Conservation (phyloP, 1,140 invertebrate species). For the Drosophila sp. region DNA sequence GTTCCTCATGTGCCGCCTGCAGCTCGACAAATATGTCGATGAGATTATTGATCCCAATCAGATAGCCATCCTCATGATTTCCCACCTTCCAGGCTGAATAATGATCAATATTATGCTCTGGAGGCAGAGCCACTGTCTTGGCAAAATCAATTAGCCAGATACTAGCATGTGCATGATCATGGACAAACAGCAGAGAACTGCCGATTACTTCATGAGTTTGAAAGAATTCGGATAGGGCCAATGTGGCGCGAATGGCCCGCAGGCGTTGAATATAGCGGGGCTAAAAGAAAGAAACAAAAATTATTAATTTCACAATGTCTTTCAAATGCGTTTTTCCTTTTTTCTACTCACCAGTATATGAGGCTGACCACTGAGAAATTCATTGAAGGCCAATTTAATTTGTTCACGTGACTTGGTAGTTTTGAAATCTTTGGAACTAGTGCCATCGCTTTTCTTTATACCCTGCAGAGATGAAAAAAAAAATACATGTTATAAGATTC, state of each 20-base stretch:
- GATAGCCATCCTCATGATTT: conserved; percentile 99
- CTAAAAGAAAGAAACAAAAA: conserved; percentile 84
- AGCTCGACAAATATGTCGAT: conserved; percentile 91
- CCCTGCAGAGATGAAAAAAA: conserved; percentile 84
- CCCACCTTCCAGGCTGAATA: conserved; percentile 94
- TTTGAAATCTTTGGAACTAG: conserved; percentile 97
- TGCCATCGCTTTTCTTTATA: conserved; percentile 93
- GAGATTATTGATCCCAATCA: conserved; percentile 96
- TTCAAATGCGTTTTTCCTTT: not conserved
- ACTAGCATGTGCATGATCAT: conserved; percentile 93
- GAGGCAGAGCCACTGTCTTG: conserved; percentile 94
- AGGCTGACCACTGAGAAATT: conserved; percentile 92
- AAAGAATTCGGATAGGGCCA: conserved; percentile 95
- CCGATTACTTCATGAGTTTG: conserved; percentile 97
- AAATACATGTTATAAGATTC: not conserved
- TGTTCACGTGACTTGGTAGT: conserved; percentile 94
- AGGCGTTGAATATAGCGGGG: conserved; percentile 92
- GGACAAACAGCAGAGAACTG: conserved; percentile 97
- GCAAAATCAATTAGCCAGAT: conserved; percentile 99
- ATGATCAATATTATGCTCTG: conserved; percentile 90
- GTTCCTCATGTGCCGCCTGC: conserved; percentile 54
- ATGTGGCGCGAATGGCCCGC: conserved; percentile 90
- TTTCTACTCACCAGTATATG: conserved; percentile 88
- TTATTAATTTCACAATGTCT: not conserved
- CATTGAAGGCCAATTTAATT: conserved; percentile 91